Base-by-base conservation (phyloP, 1,140 invertebrate species). In the Diabrotica undecimpunctata region DNA sequence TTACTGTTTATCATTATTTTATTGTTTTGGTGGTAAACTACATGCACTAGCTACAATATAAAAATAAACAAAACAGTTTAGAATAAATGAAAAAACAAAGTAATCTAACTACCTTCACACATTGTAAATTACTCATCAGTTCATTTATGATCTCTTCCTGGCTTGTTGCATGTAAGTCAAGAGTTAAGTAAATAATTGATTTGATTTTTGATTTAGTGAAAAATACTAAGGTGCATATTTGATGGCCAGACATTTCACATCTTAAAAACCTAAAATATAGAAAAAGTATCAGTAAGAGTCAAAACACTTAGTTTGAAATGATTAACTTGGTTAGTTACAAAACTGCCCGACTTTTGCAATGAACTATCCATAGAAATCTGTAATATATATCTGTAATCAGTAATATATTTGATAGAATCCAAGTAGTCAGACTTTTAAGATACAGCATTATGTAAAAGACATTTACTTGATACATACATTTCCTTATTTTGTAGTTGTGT, bases 151-250 rank as follows among this genome's bases (percentile, higher is more conserved):
- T 68, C 39, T 68, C 62, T 37, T 66, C 64, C 41, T 66, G 66
- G 58, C 68, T 57, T 35, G 69, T 68, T 25, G 41, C 4, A 14
- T 59, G 55, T 35, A 71, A 54, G 8, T 71, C 69, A 13, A 71
- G 52, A 9, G 62, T 68, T 13, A 71, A 58, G 46, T 68, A 71
- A 46, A 71, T 53, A 13, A 68, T 68, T 14, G 39, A 59, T 50
- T 71, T 71, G 35, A 71, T 71, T 66, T 71, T 71, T 11, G 69
- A 66, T 57, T 71, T 71, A 25, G 56, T 62, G 56, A 54, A 71
- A 55, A 68, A 71, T 35, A 67, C 54, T n/a, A 71, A 36, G 11
- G 61, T 66, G 59, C 69, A 71, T 38, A 55, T 54, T n/a, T 68
- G 62, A 25, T 25, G 25, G 11, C 53, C 56, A 10, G 39, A 37